phyloP scores from a whole-genome alignment of 2,113 vertebrate species.

The Leucoraja erinaceus region DNA sequence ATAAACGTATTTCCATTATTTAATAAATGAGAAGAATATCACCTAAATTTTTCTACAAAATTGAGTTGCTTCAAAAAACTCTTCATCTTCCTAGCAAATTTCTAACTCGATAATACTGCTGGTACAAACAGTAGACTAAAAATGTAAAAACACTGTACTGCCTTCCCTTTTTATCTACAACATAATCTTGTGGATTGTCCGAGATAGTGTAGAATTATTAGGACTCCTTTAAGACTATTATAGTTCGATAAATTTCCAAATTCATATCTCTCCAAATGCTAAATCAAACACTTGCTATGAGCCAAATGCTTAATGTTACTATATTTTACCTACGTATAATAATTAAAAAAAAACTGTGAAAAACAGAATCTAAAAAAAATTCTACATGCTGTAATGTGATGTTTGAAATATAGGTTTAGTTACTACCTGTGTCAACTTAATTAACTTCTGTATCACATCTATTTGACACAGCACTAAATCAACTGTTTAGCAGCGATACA shows the following conservation, averaged over 20 bases:
- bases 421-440: not conserved
- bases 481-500: not conserved
- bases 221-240: not conserved
- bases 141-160: not conserved
- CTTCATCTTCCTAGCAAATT: not conserved
- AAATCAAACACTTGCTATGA: not conserved
- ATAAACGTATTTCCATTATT: no score
- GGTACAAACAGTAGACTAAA: not conserved
- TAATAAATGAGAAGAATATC: not conserved
- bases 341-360: not conserved
- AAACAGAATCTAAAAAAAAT: not conserved
- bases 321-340: not conserved
- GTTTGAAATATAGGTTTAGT: slow-evolving; percentile 4
- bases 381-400: not conserved
- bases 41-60: not conserved
- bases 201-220: not conserved
- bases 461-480: not conserved
- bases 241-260: not conserved
- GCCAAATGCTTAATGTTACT: not conserved
- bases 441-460: slow-evolving; percentile 1
- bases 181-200: not conserved
- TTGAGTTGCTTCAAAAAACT: not conserved
- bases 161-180: not conserved
- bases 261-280: not conserved
- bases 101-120: not conserved